Evolutionary conservation across 2,888 invertebrate species (phyloP), one percentile per base, ranked within the genome.

Genomic region (Ypsolopha scabrella): DNA sequence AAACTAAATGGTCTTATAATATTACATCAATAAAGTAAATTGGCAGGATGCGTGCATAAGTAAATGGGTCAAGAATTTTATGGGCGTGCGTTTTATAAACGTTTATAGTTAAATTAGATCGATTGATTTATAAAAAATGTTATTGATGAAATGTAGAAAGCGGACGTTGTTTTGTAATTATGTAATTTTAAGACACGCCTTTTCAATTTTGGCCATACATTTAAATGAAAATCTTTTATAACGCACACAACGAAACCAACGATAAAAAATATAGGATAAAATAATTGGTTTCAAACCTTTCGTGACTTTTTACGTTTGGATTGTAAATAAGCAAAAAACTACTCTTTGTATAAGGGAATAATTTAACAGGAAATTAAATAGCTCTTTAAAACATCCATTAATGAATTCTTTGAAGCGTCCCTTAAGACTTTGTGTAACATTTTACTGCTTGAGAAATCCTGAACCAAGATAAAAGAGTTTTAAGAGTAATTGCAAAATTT

Each of bases 21-120:
- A 72, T 71, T 74, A 78, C 76, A 72, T 78, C 80, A 75, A 83
- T 82, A 81, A 76, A 79, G 72, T 76, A 80, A 82, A 85, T 82
- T 82, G 82, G 73, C 81, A 80, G 80, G 82, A 78, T 80, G 73
- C 70, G 65, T 67, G 65, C 64, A 58, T 77, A 76, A 71, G 68
- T 72, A 77, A 80, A 80, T 72, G 69, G 75, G 68, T 77, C 77
- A 72, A 70, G 69, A 69, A 64, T 71, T 70, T 67, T 62, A 65
- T 68, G 54, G 53, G 60, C 62, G 61, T 65, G 61, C 53, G 56
- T 59, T 59, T 59, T 52, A 33, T 38, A 45, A 44, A 43, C 6
- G 43, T 50, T 45, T 33, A 45, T 45, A 33, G 41, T 41, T 41
- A 41, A 41, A 41, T 45, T 47, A 38, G 36, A 47, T 47, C 47